Evolutionary conservation across 1,140 invertebrate species (phyloP), one percentile per base, ranked within the genome.

Genomic region (Bombus pascuorum): DNA sequence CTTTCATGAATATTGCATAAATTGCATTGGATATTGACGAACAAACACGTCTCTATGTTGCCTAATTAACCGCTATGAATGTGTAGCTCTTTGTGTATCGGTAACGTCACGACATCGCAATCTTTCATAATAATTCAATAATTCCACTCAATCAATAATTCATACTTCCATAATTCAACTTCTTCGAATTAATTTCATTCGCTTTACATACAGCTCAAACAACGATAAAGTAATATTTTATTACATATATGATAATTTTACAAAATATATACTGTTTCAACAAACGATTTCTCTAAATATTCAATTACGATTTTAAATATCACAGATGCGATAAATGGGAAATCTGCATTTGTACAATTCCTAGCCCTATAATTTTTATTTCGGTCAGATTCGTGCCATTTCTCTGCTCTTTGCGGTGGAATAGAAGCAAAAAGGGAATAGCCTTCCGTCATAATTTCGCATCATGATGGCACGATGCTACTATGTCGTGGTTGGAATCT

Each of bases 361-460:
- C 5, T 28, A 25, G 22, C 15, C 25, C 37, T 22, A 32, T n/a
- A 39, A 32, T 57, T 34, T 53, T 39, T 25, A 12, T 42, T 81
- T 53, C 15, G 72, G 18, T 62, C 18, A 22, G 28, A 82, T 74
- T 57, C 53, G 18, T n/a, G 9, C 13, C 28, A 42, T 22, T 68
- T 57, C 59, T 47, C n/a, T 28, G 44, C 70, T 68, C 70, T 87
- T 84, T 81, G 72, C 68, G 44, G 75, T 22, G 59, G 37, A 39
- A 62, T 32, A 72, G 77, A 86, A 70, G 71, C 77, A 82, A 83
- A 85, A 86, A 80, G 74, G 78, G 25, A 75, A 62, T 74, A 77
- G 72, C 82, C 39, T 89, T 90, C 86, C 78, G 88, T 90, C 89
- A 90, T 90, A 90, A 90, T 90, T 89, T 88, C 72, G 59, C 86